A percentile compares a stretch with the other conserved stretches of the same genome.
These are phyloP conservation scores for rat (Rattus norvegicus) DNA, from an alignment of 2,113 vertebrate species.

Conservation along the genomic window DNA sequence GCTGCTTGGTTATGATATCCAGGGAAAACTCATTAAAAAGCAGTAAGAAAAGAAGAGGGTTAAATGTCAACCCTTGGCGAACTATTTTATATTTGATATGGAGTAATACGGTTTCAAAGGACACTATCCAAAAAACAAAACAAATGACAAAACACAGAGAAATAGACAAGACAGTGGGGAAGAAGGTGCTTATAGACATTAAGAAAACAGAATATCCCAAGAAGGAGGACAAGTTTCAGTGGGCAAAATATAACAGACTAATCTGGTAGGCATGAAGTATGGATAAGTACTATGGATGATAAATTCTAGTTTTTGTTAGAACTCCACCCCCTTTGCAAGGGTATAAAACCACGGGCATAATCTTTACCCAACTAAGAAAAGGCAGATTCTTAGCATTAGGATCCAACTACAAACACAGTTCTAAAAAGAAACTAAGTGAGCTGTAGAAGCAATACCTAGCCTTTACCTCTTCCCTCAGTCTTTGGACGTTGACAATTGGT, in stretches of 20 bases:
- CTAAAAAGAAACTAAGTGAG: background rate
- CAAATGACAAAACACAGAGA: no score
- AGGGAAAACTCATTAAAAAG: background rate
- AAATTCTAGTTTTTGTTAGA: background rate
- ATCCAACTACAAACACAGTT: background rate
- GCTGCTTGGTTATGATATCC: background rate
- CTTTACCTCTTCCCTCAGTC: background rate
- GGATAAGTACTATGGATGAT: background rate
- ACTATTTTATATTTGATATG: background rate
- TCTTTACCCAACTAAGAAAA: background rate
- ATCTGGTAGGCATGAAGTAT: background rate
- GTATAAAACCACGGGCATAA: background rate
- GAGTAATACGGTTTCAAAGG: background rate
- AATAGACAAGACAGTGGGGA: background rate
- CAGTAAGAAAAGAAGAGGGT: background rate
- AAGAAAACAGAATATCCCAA: background rate
- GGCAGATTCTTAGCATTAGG: background rate
- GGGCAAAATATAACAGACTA: background rate
- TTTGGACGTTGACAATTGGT: background rate
- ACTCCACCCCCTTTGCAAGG: background rate
- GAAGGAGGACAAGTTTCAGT: background rate
- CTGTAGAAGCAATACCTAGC: background rate
- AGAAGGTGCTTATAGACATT: background rate
- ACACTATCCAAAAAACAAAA: background rate
- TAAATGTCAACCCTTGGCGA: background rate